Evolutionary conservation across 2,888 invertebrate species (phyloP), one percentile per base, ranked within the genome.

Genomic region (Incurvaria masculella): DNA sequence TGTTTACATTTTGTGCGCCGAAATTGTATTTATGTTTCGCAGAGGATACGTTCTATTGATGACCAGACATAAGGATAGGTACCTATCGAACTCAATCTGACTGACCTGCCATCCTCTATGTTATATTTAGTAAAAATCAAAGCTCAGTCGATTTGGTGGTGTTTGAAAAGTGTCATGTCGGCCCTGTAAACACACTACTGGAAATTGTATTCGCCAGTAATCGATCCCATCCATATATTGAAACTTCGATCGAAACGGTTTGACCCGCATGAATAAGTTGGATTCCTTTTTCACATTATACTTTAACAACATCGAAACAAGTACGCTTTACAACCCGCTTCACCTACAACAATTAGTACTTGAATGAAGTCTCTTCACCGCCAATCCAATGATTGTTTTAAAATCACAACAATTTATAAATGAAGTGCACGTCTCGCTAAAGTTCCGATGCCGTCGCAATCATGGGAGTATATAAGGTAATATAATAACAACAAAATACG

Each of bases 271-370:
- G n/a, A n/a, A n/a, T n/a, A n/a, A n/a, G 63, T 64, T 33, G 65
- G 74, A 75, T 76, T 76, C 76, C 75, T 73, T 72, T 72, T 62
- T 64, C 73, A 75, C 72, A 74, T 68, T 33, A 33, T 14, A 55
- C 68, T 72, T 73, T 68, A 78, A 78, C 76, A 78, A 78, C 78
- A 78, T 72, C 75, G 69, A 76, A 74, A 76, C 73, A 76, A 71
- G 69, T 70, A 69, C 68, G 66, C 64, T 44, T 42, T 21, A 16
- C 21, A 42, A 42, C 10, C 20, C 42, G 3, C 21, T 19, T 38
- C 38, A 44, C 44, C 5, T 44, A 45, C 45, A 46, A 46, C 40
- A 46, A 40, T 44, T 51, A 76, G 76, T 78, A 78, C 76, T 76
- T 68, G 73, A n/a, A n/a, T n/a, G n/a, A 76, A 75, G 76, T 76